phyloP scores from a whole-genome alignment of 2,797 vertebrate genomes.

The Erpetoichthys calabaricus region DNA sequence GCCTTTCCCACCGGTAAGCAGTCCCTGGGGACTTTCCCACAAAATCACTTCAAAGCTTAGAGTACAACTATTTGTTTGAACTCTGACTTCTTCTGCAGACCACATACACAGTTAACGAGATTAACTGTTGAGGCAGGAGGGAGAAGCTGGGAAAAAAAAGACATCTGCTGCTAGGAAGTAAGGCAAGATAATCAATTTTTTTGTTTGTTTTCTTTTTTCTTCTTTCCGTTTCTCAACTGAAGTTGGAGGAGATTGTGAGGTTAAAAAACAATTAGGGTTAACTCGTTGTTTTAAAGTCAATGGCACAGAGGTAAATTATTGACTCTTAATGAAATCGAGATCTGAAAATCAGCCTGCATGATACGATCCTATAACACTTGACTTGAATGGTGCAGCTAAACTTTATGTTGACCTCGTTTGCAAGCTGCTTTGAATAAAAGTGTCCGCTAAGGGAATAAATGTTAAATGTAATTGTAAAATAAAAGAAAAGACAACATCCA shows the following conservation, averaged over 20 bases:
- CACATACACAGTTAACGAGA: slow-evolving; percentile 19
- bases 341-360: no score
- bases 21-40: slow-evolving; percentile 5
- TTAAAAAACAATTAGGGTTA: no score
- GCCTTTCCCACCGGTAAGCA: slow-evolving; percentile 15
- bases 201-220: neutral
- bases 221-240: neutral
- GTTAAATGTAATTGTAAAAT: no score
- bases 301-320: no score
- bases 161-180: slow-evolving; percentile 9
- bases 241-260: neutral
- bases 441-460: no score
- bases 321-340: no score
- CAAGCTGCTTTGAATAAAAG: no score
- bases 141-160: slow-evolving; percentile 4
- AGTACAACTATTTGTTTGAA: slow-evolving; percentile 23
- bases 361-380: no score
- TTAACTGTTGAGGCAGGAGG: slow-evolving; percentile 9
- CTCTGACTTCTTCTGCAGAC: slow-evolving; percentile 19
- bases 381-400: no score
- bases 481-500: no score
- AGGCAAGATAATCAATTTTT: slow-evolving; percentile 11
- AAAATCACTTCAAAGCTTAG: slow-evolving; percentile 22
- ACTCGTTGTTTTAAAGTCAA: no score
- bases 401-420: no score